phyloP scores from a whole-genome alignment of 2,113 vertebrate species.

The Speoplatyrhinus poulsoni region DNA sequence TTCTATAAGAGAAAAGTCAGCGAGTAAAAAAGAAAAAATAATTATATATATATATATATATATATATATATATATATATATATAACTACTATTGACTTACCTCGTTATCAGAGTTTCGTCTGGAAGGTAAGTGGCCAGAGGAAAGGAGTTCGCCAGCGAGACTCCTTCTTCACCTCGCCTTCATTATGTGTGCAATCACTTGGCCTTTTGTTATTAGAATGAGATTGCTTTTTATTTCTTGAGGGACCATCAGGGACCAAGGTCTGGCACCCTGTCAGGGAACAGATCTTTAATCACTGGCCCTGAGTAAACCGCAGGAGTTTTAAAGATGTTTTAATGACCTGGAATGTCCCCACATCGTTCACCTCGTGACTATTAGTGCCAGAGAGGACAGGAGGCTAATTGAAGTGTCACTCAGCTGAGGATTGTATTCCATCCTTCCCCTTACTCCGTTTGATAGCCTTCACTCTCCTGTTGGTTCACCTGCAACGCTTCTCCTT shows the following conservation, averaged over 20 bases:
- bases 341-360: slow-evolving; percentile 37
- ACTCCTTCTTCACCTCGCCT: neutral
- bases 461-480: slow-evolving; percentile 7
- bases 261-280: slow-evolving; percentile 43
- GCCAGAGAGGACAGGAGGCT: slow-evolving; percentile 35
- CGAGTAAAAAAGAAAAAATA: too few species aligned
- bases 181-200: slow-evolving; percentile 28
- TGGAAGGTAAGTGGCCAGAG: too few species aligned
- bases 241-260: slow-evolving; percentile 19
- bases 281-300: slow-evolving; percentile 44
- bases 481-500: neutral
- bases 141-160: neutral
- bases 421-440: slow-evolving; percentile 30
- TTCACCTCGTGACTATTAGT: slow-evolving; percentile 48
- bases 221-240: slow-evolving; percentile 51
- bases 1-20: too few species aligned
- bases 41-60: too few species aligned
- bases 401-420: slow-evolving; percentile 66
- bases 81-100: too few species aligned
- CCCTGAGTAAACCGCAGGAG: slow-evolving; percentile 51
- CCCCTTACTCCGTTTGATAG: neutral
- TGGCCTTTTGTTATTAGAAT: slow-evolving; percentile 47
- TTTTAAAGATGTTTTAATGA: slow-evolving; percentile 65
- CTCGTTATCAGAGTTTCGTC: neutral
- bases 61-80: too few species aligned